Base-by-base conservation (phyloP, 2,888 invertebrate genomes). In the Ormyrus labotus region DNA sequence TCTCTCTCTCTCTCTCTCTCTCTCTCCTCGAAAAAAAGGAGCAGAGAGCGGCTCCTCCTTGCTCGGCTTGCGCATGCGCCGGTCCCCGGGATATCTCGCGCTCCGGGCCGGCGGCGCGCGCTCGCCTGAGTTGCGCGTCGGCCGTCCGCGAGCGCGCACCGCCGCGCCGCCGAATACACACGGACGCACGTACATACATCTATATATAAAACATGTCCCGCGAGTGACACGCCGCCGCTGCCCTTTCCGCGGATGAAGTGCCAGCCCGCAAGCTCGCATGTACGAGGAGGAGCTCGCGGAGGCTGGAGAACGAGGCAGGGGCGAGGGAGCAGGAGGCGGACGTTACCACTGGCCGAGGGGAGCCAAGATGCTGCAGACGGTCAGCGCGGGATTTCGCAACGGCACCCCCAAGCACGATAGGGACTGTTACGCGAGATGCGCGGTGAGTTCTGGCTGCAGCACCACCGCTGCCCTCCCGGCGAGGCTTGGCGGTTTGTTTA, bases 371-470 rank as follows among this genome's bases (percentile, higher is more conserved):
- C 63, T 70, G 34, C 69, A 57, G 45, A 67, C 74, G 19, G 60
- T 68, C 51, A 68, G n/a, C 58, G 65, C 3, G 19, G 60, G 19
- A 2, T 71, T 60, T 51, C 60, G 11, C 19, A 61, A 71, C 70
- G 70, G 50, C 10, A 34, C 45, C 50, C 60, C 10, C 19, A 51
- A 2, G 48, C 7, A 19, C 9, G 34, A 19, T 10, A 13, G 71
- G 48, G 72, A 81, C 75, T 65, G 68, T 64, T 77, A 73, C 50
- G 64, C 10, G 64, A 77, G 79, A 79, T 76, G 69, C 51, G 19
- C 50, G 77, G 81, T 79, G 80, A 80, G 82, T 82, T 3, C 3
- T 5, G 1, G 57, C n/a, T 53, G 53, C 10, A 9, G 2, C 13
- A 13, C 13, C 13, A 13, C 13, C 34, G 34, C 34, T 34, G 34